Conservation (phyloP, 2,797 vertebrate species). For the Acanthurus leucopareius region DNA sequence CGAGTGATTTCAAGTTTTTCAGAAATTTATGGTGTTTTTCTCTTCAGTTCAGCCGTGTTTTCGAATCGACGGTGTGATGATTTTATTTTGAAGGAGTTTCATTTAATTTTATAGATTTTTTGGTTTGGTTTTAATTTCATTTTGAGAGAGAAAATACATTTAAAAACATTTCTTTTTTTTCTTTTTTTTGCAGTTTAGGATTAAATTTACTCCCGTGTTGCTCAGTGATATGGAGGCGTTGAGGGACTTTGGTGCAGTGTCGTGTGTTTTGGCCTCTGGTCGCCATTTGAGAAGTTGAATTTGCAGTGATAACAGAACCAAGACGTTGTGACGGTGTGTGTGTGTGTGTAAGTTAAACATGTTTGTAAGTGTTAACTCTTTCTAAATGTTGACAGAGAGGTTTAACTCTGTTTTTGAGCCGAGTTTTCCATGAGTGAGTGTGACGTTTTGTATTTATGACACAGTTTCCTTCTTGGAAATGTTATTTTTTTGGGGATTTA, state of each 20-base stretch:
- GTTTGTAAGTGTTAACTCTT: slow-evolving; percentile 45
- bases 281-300: slow-evolving; percentile 65
- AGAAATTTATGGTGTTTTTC: background rate
- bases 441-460: slow-evolving; percentile 54
- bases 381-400: background rate
- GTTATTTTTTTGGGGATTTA: slow-evolving; percentile 7
- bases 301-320: slow-evolving; percentile 78
- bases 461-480: slow-evolving; percentile 17
- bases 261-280: slow-evolving; percentile 65
- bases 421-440: slow-evolving; percentile 63
- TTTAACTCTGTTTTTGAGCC: slow-evolving; percentile 40
- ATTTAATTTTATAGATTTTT: slow-evolving; percentile 24
- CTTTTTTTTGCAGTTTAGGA: background rate
- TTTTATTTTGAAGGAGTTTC: slow-evolving; percentile 34
- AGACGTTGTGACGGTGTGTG: slow-evolving; percentile 36
- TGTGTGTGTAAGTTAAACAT: slow-evolving; percentile 48
- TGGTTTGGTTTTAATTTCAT: slow-evolving; percentile 36
- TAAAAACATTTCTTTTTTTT: background rate
- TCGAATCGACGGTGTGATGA: no score
- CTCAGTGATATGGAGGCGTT: slow-evolving; percentile 65
- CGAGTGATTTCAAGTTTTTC: slow-evolving; percentile 7
- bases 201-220: slow-evolving; percentile 52
- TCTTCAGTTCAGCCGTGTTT: background rate
- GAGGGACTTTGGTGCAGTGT: slow-evolving; percentile 72
- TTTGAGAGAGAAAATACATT: background rate